phyloP scores from a whole-genome alignment of 2,888 invertebrate species.

The Zygothrica quintamaculata region DNA sequence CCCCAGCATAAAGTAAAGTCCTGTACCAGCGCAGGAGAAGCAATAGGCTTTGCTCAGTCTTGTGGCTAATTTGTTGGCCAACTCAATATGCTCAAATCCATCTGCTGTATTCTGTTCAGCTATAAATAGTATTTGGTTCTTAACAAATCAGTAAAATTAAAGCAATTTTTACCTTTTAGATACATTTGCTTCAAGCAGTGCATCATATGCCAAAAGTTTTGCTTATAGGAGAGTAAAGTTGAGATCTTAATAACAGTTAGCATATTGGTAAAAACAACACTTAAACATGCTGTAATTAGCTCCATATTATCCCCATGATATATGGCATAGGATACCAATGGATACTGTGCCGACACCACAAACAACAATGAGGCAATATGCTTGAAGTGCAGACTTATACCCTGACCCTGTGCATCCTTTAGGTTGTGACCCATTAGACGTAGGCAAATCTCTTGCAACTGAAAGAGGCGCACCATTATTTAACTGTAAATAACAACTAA shows the following conservation, averaged over 20 bases:
- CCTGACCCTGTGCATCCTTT: slow-evolving; percentile 2
- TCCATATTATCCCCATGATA: slow-evolving; percentile 76
- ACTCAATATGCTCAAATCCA: slow-evolving; percentile 42
- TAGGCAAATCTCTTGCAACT: slow-evolving; percentile 70
- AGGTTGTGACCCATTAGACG: slow-evolving; percentile 72
- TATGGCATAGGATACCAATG: slow-evolving; percentile 74
- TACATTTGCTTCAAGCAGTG: slow-evolving; percentile 72
- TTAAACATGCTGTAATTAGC: slow-evolving; percentile 79
- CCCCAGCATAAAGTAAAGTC: slow-evolving; percentile 77
- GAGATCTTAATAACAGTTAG: slow-evolving; percentile 79
- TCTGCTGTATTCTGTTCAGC: slow-evolving; percentile 38
- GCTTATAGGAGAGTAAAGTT: slow-evolving; percentile 77
- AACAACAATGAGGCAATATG: slow-evolving; percentile 56
- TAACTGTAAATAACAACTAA: slow-evolving; percentile 5
- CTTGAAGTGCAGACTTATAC: slow-evolving; percentile 18
- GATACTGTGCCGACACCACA: slow-evolving; percentile 80
- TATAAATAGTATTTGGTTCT: slow-evolving; percentile 29
- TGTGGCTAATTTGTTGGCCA: slow-evolving; percentile 65
- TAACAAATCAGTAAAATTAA: slow-evolving; percentile 20
- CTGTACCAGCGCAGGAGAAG: slow-evolving; percentile 72
- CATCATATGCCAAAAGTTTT: slow-evolving; percentile 73
- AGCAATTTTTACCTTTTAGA: slow-evolving; percentile 70
- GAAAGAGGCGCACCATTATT: slow-evolving; percentile 68
- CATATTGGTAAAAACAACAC: slow-evolving; percentile 78
- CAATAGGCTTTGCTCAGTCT: slow-evolving; percentile 69